Conservation (phyloP, 2,888 invertebrate species). For the Allophyes oxyacanthae region DNA sequence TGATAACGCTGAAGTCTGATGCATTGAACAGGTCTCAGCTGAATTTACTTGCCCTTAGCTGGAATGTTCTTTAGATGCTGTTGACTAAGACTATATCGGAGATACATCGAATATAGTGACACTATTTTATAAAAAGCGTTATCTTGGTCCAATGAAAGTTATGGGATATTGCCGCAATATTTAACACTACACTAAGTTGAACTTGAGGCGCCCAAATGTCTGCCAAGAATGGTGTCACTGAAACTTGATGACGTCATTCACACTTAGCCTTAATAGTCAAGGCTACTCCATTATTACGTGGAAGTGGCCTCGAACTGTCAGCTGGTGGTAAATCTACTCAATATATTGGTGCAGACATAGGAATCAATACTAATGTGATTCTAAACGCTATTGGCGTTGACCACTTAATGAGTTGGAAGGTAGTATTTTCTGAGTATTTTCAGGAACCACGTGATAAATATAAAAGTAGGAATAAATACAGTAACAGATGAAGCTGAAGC, state of each 20-base stretch:
- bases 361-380: conserved; percentile 31
- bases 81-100: no score
- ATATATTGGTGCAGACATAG: conserved; percentile 1
- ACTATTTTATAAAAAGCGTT: no score
- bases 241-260: conserved; percentile 11
- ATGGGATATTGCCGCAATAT: no score
- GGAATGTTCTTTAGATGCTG: no score
- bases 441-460: neutral
- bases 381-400: neutral
- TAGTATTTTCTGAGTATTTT: neutral
- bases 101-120: no score
- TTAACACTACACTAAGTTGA: no score
- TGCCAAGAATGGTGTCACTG: conserved; percentile 2
- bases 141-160: no score
- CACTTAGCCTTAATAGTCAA: conserved; percentile 33
- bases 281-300: conserved; percentile 23
- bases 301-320: conserved; percentile 22
- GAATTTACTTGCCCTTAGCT: no score
- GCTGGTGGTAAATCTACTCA: conserved; percentile 11
- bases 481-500: no score
- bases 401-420: conserved; percentile 13
- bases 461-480: no score
- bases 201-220: neutral
- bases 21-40: no score
- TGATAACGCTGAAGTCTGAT: no score